Evolutionary conservation across 1,140 invertebrate species (phyloP), one percentile per base, ranked within the genome.

Genomic region (Colletes latitarsis): DNA sequence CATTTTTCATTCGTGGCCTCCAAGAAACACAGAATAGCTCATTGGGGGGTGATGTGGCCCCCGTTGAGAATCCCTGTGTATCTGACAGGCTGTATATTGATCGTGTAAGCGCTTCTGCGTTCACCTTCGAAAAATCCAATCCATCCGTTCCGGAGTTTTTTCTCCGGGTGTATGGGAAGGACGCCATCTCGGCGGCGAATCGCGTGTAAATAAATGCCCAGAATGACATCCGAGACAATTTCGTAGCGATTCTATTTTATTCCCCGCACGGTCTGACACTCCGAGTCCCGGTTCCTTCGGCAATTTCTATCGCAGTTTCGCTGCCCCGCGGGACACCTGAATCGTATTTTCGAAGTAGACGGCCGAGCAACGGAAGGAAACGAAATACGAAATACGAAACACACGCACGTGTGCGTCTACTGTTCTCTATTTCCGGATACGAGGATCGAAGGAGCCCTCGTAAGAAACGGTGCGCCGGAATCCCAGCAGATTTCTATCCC

Each of bases 231-330:
- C 60, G 49, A 49, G 60, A 81, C 66, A 49, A 78, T 86, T 75
- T 60, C 70, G 19, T 17, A 14, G 71, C 43, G 21, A 85, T 82
- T 82, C 76, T 46, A 78, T 85, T 85, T 85, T 63, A 60, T 71
- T 41, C 21, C 19, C 64, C 72, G 55, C 66, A 69, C 63, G 79
- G 21, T 69, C 52, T 49, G 67, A 71, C 53, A 41, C 62, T 41
- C 41, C 17, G 14, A 3, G 15, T 15, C 55, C 10, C 43, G 4
- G 15, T 66, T 49, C 64, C 10, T 79, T 53, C 19, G 60, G 46
- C 74, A 57, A 52, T 62, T 69, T 52, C 49, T 55, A 68, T 68
- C 43, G n/a, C 41, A n/a, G 68, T 53, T 57, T 70, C 68, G 52
- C 49, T 30, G n/a, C 67, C 63, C 53, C 73, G 0, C 41, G 64